Base-by-base conservation (phyloP, 2,113 vertebrate genomes). In the Spea bombifrons region DNA sequence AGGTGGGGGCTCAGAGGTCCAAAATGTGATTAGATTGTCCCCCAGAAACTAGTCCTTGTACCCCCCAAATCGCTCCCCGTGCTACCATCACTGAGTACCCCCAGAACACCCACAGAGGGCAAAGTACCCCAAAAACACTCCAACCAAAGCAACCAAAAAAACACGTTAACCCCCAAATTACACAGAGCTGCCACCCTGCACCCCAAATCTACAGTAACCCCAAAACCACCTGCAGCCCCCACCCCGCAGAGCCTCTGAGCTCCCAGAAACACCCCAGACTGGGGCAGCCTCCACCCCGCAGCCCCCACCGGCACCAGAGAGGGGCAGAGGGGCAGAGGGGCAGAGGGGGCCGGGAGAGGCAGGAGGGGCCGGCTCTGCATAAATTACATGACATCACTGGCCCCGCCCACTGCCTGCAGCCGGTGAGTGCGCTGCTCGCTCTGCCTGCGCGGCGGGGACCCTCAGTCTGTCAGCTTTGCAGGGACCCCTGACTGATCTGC, bases 351-450 rank as follows among this genome's bases (percentile, higher is more conserved):
- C n/a, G 5, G 8, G 59, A 5, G 64, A 10, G 64, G 7, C 2
- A 30, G 64, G 16, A 30, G 64, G 30, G 43, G 9, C 17, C 9
- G 50, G 50, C 50, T 1, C 50, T 52, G 50, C 50, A 52, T 52
- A 52, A 6, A 52, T 52, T 52, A 52, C 50, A 52, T 52, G 50
- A 52, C 50, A 52, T 52, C 50, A 52, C 30, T 30, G 57, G 8
- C 71, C 12, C 15, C 71, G 30, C 43, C 71, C 53, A 9, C 53
- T 57, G 17, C 45, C 71, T 71, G 57, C 53, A 53, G 71, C 82
- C 8, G 8, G 57, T 15, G 57, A 13, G 15, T 30, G 30, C 30
- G 30, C 30, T 30, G 30, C 30, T 30, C 30, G 30, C 30, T 30
- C 30, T 30, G 30, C 30, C 30, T 30, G 30, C 30, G 30, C 30